Conservation (phyloP, 2,797 vertebrate genomes). For the Cephalopachus bancanus region DNA sequence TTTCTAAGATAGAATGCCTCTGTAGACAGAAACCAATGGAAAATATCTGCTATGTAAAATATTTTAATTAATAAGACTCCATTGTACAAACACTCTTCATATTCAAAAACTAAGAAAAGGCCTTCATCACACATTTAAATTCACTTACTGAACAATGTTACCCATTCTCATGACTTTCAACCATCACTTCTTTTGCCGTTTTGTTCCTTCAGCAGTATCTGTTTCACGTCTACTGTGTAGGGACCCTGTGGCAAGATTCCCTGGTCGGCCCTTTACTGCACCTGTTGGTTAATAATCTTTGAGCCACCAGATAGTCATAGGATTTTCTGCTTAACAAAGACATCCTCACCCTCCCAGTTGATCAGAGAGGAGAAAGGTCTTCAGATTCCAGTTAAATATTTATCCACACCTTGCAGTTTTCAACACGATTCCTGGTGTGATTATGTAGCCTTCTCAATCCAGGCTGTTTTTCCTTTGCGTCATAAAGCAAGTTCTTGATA, state of each 20-base stretch:
- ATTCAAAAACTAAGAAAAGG: neutral
- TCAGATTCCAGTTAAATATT: neutral
- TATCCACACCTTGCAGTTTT: neutral
- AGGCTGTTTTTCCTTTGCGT: neutral
- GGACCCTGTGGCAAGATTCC: neutral
- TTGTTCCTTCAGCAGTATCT: neutral
- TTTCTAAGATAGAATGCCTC: neutral
- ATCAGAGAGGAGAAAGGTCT: slow-evolving; percentile 1
- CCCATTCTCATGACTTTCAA: neutral
- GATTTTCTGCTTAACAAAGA: neutral
- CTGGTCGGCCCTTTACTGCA: neutral
- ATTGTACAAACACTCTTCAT: neutral
- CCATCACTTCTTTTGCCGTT: neutral
- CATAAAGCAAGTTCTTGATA: neutral
- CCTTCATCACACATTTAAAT: neutral
- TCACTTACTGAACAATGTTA: neutral
- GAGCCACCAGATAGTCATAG: neutral
- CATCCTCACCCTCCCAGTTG: neutral
- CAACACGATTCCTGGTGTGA: neutral
- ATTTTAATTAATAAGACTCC: neutral
- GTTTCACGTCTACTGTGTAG: neutral
- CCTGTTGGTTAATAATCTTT: neutral
- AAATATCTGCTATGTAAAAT: neutral
- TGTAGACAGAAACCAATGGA: neutral
- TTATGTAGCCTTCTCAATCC: neutral